A percentile compares a stretch with the other conserved stretches of the same genome.
phyloP scores from a whole-genome alignment of 2,888 invertebrate species.

The Eumacrocentrus americanus region DNA sequence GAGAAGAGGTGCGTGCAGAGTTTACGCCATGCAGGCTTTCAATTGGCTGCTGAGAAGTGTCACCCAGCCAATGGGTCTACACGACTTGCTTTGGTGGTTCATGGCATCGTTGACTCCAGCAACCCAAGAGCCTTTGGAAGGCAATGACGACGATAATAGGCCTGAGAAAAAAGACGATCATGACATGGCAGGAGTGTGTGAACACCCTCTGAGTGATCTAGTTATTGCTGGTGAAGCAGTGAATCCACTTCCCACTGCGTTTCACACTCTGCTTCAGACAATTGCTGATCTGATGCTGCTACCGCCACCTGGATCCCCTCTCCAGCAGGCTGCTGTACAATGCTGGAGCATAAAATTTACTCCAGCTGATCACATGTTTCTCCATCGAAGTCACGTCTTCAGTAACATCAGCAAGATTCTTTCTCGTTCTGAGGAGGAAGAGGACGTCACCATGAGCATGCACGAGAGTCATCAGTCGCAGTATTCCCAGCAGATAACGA shows the following conservation, averaged over 20 bases:
- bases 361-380: constrained; percentile 86
- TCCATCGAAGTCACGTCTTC: constrained; percentile 91
- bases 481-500: constrained; percentile 58
- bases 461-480: constrained; percentile 67
- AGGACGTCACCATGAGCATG: constrained; percentile 66
- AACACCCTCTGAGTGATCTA: constrained; percentile 82
- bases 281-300: constrained; percentile 91
- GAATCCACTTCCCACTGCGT: constrained; percentile 73
- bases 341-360: constrained; percentile 93
- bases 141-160: constrained; percentile 65
- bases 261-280: constrained; percentile 88
- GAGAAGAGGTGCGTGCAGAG: constrained; percentile 78
- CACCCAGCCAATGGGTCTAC: constrained; percentile 88
- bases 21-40: constrained; percentile 90
- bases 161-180: constrained; percentile 59
- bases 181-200: constrained; percentile 68
- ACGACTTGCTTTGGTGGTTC: constrained; percentile 97
- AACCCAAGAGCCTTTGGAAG: constrained; percentile 56
- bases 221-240: constrained; percentile 76
- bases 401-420: constrained; percentile 95
- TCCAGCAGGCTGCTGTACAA: constrained; percentile 89
- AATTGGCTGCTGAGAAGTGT: constrained; percentile 94
- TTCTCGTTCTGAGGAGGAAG: constrained; percentile 87
- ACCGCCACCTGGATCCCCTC: constrained; percentile 83
- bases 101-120: constrained; percentile 79